Evolutionary conservation across 2,113 vertebrate species (phyloP).

Genomic region (Pseudorectes ferrugineus): DNA sequence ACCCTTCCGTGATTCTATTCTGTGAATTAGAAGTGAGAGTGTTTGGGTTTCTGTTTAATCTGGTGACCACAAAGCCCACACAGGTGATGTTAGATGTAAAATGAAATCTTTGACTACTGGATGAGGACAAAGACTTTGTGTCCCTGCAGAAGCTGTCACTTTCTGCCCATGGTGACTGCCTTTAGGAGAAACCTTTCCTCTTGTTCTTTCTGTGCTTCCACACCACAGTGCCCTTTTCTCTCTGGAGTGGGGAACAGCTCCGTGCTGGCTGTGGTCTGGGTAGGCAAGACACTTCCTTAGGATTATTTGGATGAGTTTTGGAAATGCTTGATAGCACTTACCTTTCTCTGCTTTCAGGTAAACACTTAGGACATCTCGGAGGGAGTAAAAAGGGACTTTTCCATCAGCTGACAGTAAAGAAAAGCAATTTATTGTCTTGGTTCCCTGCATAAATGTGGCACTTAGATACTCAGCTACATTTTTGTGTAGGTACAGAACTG

Average conservation of each 20-base stretch:
- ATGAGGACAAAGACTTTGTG: not conserved
- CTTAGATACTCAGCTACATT: accelerated
- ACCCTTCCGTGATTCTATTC: not conserved
- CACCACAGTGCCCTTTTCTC: not conserved
- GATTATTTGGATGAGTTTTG: not conserved
- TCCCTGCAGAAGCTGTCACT: not conserved
- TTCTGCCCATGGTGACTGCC: not conserved
- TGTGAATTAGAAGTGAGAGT: not conserved
- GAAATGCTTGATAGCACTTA: not conserved
- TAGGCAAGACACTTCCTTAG: not conserved
- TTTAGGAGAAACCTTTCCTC: not conserved
- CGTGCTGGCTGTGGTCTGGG: not conserved
- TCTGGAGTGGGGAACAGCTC: not conserved
- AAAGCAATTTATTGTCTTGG: not conserved
- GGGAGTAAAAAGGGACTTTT: not conserved
- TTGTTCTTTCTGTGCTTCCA: not conserved
- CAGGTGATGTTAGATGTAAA: not conserved
- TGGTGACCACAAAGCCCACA: not conserved
- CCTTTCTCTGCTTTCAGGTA: not conserved
- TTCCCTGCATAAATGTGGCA: not conserved
- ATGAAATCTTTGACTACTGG: not conserved
- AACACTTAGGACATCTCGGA: accelerated
- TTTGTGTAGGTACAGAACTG: not conserved
- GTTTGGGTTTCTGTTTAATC: not conserved
- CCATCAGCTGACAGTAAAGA: not conserved